Base-by-base conservation (phyloP, 1,140 invertebrate species). In the Panagrolaimus sp. region DNA sequence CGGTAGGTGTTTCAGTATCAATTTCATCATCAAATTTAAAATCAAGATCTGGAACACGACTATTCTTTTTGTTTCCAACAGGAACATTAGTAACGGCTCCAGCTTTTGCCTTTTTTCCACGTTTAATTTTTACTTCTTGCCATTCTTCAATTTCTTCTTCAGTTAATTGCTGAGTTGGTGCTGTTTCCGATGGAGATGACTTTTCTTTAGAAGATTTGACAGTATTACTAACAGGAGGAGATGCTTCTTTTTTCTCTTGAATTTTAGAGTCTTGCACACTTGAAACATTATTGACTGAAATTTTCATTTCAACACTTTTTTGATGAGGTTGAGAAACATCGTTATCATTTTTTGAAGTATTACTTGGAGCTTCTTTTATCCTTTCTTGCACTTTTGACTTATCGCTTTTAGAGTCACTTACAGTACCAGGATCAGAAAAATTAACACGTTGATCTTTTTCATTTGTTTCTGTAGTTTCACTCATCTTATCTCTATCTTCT, bases 1-100 rank as follows among this genome's bases (percentile, higher is more conserved):
- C 13, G 46, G 44, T 67, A 68, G 11, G 42, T 38, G 31, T 38
- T 38, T 38, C 31, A 38, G 31, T 38, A 57, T 57, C 27, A 27
- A 57, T 20, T 83, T 98, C 94, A 85, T 96, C 93, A 83, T 98
- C 94, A 85, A 97, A 94, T 85, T 94, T 90, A 85, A 98, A 97
- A 83, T 95, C 91, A 67, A 96, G 84, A 83, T 96, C 93, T 84
- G 67, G 46, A 20, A 51, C 61, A 61, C 27, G 72, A 43, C 63
- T 25, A 20, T 57, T 57, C 51, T 57, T 57, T 27, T 57, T 57
- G 20, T 16, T 20, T 13, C 20, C n/a, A 13, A 27, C 20, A 57
- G 20, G 14, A 25, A 25, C 27, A 20, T 57, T 57, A 20, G 20
- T 57, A 16, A 25, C 20, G 7, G 31, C 2, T 7, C 31, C 31